Percentiles rank a stretch among this genome's conserved stretches.
phyloP scores from a whole-genome alignment of 1,140 invertebrate genomes.

The Popillia japonica region DNA sequence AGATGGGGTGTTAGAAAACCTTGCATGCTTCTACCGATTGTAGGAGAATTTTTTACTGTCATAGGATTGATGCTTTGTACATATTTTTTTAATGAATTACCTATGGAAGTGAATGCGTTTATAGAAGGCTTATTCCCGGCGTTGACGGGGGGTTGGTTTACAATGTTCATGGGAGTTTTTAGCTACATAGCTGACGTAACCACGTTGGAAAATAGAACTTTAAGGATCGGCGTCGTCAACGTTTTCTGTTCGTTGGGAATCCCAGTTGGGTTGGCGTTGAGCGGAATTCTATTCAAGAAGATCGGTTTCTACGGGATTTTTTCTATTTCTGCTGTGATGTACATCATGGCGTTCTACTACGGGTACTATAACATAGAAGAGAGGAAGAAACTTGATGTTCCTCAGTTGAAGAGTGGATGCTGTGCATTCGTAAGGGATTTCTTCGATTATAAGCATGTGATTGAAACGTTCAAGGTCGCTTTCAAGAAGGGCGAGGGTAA shows the following conservation, averaged over 20 bases:
- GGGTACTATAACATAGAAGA: constrained; percentile 73
- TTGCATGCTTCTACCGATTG: constrained; percentile 82
- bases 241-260: constrained; percentile 82
- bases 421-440: constrained; percentile 66
- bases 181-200: constrained; percentile 90
- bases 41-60: constrained; percentile 81
- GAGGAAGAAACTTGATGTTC: constrained; percentile 61
- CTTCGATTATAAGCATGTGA: constrained; percentile 76
- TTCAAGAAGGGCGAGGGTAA: constrained; percentile 79
- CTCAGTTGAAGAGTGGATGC: constrained; percentile 57
- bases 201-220: constrained; percentile 78
- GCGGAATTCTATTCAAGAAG: constrained; percentile 73
- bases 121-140: constrained; percentile 81
- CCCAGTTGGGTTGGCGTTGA: constrained; percentile 79
- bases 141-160: constrained; percentile 84
- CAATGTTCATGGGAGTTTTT: constrained; percentile 89
- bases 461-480: constrained; percentile 77
- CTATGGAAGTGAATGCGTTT: constrained; percentile 79
- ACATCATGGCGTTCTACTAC: constrained; percentile 77
- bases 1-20: constrained; percentile 80
- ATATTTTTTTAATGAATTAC: constrained; percentile 78
- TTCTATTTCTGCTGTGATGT: constrained; percentile 74
- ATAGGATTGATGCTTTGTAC: constrained; percentile 81
- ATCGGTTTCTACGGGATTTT: constrained; percentile 85
- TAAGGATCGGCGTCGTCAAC: constrained; percentile 85